These are phyloP conservation scores for Pseudomyrmex sp. DNA, from an alignment of 1,140 invertebrate species.

Conservation along the genomic window DNA sequence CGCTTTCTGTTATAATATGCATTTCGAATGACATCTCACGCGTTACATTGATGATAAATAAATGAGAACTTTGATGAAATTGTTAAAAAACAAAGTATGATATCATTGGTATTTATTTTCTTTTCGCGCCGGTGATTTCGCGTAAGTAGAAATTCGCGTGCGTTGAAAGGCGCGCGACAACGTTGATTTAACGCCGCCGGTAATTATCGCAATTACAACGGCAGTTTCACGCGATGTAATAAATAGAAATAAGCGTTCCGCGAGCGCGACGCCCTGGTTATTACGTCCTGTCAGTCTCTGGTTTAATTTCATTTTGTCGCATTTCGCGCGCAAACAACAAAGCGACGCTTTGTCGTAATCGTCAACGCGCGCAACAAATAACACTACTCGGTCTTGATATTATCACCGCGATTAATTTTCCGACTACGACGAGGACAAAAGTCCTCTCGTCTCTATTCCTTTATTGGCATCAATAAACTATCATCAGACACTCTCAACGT, in stretches of 20 bases:
- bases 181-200: constrained; percentile 50
- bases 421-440: constrained; percentile 8
- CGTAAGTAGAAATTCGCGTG: neutral
- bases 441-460: constrained; percentile 30
- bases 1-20: no score
- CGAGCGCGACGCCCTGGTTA: constrained; percentile 25
- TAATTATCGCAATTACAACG: constrained; percentile 59
- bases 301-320: constrained; percentile 42
- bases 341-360: constrained; percentile 37
- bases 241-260: constrained; percentile 46
- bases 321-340: constrained; percentile 12
- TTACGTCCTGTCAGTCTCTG: constrained; percentile 43
- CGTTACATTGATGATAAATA: no score
- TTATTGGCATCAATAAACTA: constrained; percentile 52
- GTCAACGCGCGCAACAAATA: constrained; percentile 20
- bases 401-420: constrained; percentile 53
- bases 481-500: constrained; percentile 22
- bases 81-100: no score
- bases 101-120: no score
- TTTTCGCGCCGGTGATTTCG: neutral
- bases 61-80: no score
- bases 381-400: neutral
- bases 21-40: no score
- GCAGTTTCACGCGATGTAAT: constrained; percentile 27
- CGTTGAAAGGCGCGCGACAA: constrained; percentile 1